Evolutionary conservation across 2,113 vertebrate genomes (phyloP).

Genomic region (Ivindomyrus marchei): DNA sequence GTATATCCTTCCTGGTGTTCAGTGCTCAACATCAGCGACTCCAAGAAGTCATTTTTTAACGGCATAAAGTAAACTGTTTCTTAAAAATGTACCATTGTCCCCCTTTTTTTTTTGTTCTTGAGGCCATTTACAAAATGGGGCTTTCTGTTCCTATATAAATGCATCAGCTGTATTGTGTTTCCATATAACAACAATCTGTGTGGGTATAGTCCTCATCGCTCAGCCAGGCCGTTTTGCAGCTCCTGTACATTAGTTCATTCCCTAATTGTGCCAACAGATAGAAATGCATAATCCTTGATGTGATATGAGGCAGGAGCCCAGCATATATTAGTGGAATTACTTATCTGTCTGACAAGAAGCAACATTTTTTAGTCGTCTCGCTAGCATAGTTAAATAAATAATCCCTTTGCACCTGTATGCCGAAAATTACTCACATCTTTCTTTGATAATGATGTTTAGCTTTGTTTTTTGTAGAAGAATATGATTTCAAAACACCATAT

Average conservation of each 20-base stretch:
- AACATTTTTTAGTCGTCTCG: background rate
- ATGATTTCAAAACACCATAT: background rate
- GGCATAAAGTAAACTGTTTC: constrained; percentile 25
- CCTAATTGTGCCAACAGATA: background rate
- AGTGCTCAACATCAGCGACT: constrained; percentile 32
- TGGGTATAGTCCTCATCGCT: constrained; percentile 21
- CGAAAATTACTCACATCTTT: background rate
- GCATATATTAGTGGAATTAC: background rate
- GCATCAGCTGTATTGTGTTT: constrained; percentile 37
- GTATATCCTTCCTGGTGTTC: constrained; percentile 59
- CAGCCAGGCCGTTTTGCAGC: background rate
- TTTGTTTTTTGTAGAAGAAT: background rate
- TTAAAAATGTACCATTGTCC: constrained; percentile 42
- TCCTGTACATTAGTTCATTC: background rate
- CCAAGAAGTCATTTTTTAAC: constrained; percentile 41
- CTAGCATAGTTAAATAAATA: background rate
- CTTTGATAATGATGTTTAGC: background rate
- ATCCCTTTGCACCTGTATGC: background rate
- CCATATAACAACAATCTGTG: constrained; percentile 22
- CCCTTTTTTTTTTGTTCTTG: constrained; percentile 35
- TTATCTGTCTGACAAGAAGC: background rate
- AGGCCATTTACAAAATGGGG: constrained; percentile 27
- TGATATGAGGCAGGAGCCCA: background rate
- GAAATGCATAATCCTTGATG: background rate
- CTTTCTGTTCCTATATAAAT: constrained; percentile 44